Evolutionary conservation across 1,140 invertebrate genomes (phyloP), one percentile per base, ranked within the genome.

Genomic region (Bacillus rossius): DNA sequence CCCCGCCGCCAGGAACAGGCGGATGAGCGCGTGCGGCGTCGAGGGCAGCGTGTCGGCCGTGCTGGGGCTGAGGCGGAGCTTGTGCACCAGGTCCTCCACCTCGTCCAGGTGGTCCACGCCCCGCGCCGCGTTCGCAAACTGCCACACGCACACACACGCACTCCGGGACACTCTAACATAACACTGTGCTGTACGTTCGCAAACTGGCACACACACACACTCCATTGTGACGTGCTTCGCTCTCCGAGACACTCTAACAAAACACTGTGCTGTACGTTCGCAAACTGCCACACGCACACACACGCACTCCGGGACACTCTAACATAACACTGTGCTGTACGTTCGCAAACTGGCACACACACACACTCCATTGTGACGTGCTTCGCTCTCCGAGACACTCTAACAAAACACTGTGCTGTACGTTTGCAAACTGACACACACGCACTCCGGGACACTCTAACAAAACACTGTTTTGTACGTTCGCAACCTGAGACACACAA

Each of bases 11-110:
- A 94, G 62, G 42, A 86, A 83, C 56, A 80, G 78, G 62, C 89
- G 74, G 38, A 93, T 77, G 29, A 89, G 79, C 20, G 91, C 91
- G 76, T 94, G 88, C 67, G 83, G 79, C 5, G 92, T 94, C 0
- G 92, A 94, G 8, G 86, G 81, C 14, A 92, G 71, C 0, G 81
- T 84, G 61, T 85, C 83, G 0, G 76, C 70, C 1, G 90, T 82
- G 66, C 87, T 83, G 37, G 81, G 75, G 13, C 84, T 86, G 51
- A 84, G 70, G 61, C 92, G 73, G 16, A 94, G 75, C 70, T 84
- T 87, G 63, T 86, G 76, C 3, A 89, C 60, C 14, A 91, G 65
- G 67, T 84, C 82, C 52, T 85, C 75, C 1, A 91, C 64, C 75
- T 92, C 88, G 14, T 89, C 83, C 3, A 83, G 60, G 22, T 74